phyloP scores from a whole-genome alignment of 2,113 vertebrate genomes.

The Mellivora capensis region DNA sequence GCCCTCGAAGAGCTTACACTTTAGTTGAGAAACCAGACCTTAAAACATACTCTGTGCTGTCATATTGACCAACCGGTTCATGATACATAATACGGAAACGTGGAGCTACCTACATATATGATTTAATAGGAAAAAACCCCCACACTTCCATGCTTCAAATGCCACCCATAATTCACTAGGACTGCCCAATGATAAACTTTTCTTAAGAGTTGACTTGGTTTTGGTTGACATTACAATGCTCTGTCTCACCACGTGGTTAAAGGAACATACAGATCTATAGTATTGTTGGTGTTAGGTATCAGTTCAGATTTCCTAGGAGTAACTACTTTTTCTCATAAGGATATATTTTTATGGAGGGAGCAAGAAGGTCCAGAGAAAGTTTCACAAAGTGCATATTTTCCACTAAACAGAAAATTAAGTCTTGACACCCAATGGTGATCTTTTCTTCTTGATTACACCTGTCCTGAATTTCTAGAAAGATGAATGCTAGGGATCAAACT shows the following conservation, averaged over 20 bases:
- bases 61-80: background rate
- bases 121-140: background rate
- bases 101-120: background rate
- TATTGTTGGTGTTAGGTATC: background rate
- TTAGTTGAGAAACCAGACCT: background rate
- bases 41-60: background rate
- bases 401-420: background rate
- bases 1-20: background rate
- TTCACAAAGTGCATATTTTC: background rate
- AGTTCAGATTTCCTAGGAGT: background rate
- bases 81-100: background rate
- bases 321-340: background rate
- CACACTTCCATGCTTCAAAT: background rate
- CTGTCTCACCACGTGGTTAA: background rate
- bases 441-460: background rate
- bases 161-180: background rate
- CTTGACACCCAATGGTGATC: background rate
- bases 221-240: background rate
- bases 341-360: background rate
- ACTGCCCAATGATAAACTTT: background rate
- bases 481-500: background rate
- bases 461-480: background rate
- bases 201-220: background rate
- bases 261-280: background rate
- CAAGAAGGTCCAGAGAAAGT: background rate